phyloP scores from a whole-genome alignment of 2,113 vertebrate genomes.

The Cochlearius cochlearius region DNA sequence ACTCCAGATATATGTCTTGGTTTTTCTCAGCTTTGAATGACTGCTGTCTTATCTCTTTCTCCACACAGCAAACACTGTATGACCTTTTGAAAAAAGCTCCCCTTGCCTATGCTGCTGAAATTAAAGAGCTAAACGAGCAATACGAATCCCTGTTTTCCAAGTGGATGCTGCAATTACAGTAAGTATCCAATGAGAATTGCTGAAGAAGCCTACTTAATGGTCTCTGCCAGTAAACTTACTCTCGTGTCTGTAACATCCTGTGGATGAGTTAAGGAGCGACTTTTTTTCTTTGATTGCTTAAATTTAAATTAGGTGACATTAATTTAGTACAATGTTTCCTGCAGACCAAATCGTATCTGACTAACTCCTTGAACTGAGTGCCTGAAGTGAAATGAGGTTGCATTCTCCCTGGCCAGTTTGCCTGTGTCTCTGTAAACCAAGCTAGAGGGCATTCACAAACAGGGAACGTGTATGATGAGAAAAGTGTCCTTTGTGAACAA shows the following conservation, averaged over 20 bases:
- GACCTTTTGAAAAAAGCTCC: constrained; percentile 80
- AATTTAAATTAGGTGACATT: not conserved
- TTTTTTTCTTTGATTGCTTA: not conserved
- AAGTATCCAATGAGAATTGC: constrained; percentile 49
- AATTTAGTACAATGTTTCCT: not conserved
- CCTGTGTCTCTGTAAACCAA: not conserved
- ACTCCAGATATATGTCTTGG: not conserved
- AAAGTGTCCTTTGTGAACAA: not conserved
- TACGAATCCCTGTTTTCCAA: constrained; percentile 86
- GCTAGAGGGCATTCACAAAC: not conserved
- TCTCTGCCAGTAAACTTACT: not conserved
- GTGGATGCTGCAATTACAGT: constrained; percentile 97
- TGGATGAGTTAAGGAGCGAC: not conserved
- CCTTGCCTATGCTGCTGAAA: constrained; percentile 82
- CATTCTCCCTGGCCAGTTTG: not conserved
- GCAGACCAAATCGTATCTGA: not conserved
- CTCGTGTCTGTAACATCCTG: not conserved
- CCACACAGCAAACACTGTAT: constrained; percentile 81
- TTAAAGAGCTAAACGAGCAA: constrained; percentile 81
- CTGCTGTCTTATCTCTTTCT: not conserved
- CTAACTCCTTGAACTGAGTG: not conserved
- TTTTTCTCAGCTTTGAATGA: not conserved
- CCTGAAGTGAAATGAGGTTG: not conserved
- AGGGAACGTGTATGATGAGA: not conserved
- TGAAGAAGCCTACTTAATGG: not conserved